These are phyloP conservation scores for Ormyrus thymus DNA, from an alignment of 2,888 invertebrate species.

Conservation along the genomic window DNA sequence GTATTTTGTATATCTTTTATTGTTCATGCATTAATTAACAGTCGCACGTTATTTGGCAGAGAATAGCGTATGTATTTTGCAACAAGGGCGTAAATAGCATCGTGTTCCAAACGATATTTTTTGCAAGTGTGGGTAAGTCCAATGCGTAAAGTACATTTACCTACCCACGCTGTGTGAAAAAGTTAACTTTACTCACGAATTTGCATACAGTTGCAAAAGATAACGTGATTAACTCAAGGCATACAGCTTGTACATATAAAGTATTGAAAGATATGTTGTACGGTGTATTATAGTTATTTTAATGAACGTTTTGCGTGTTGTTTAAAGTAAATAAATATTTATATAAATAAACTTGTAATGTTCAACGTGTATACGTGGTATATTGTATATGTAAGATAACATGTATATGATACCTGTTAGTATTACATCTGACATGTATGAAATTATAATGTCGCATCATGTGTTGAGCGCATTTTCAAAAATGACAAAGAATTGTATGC, in stretches of 20 bases:
- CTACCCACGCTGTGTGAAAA: too few species aligned
- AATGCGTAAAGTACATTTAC: too few species aligned
- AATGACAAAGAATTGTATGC: conserved; percentile 37
- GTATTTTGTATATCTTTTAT: neutral
- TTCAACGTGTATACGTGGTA: neutral
- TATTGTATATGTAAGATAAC: conserved; percentile 11
- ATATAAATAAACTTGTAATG: conserved; percentile 5
- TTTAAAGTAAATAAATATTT: conserved; percentile 13
- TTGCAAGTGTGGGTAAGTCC: too few species aligned
- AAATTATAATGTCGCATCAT: neutral
- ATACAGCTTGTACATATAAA: conserved; percentile 25
- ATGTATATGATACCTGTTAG: neutral
- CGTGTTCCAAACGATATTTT: too few species aligned
- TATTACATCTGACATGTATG: neutral
- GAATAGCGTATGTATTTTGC: neutral
- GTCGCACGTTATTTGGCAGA: neutral
- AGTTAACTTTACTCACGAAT: too few species aligned
- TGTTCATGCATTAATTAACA: neutral
- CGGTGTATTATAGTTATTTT: conserved; percentile 21
- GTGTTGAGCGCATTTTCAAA: conserved; percentile 17
- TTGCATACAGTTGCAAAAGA: too few species aligned
- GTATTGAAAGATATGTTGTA: conserved; percentile 7
- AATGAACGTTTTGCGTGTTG: conserved; percentile 10
- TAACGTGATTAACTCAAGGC: neutral
- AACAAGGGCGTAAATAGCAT: too few species aligned